Evolutionary conservation across 1,140 invertebrate species (phyloP).

Genomic region (Teleogryllus occipitalis): DNA sequence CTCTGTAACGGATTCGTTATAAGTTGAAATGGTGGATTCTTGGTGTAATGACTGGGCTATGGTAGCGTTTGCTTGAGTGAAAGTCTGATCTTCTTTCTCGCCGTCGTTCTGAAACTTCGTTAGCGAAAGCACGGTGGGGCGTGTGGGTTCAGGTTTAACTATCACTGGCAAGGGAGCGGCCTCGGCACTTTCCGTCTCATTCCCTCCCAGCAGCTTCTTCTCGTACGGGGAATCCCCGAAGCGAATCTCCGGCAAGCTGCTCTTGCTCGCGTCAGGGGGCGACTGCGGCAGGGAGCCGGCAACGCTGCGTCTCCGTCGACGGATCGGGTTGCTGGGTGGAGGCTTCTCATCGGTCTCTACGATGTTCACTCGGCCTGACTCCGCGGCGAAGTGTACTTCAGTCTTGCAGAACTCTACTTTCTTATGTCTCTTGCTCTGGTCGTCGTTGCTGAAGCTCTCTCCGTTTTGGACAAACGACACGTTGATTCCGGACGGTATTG

Average conservation of each 20-base stretch:
- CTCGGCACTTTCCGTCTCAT: background rate
- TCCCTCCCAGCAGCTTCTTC: conserved; percentile 34
- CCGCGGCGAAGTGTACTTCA: conserved; percentile 76
- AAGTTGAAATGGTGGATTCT: background rate
- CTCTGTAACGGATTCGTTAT: background rate
- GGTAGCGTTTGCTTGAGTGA: conserved; percentile 14
- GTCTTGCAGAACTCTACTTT: conserved; percentile 79
- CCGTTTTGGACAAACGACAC: conserved; percentile 25
- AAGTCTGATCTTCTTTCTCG: conserved; percentile 13
- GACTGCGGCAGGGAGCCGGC: too few species aligned
- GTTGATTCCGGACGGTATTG: conserved; percentile 15
- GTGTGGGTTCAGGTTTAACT: background rate
- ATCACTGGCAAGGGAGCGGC: background rate
- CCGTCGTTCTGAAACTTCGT: background rate
- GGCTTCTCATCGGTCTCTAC: conserved; percentile 80
- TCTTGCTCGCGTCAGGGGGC: conserved; percentile 29
- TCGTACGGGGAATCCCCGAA: conserved; percentile 45
- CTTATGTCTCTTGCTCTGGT: conserved; percentile 44
- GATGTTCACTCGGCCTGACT: conserved; percentile 72
- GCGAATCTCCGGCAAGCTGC: conserved; percentile 38
- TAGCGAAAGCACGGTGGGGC: background rate
- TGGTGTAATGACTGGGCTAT: background rate
- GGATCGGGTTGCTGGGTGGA: conserved; percentile 67
- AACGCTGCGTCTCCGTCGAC: conserved; percentile 37
- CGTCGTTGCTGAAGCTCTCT: background rate